Conservation (phyloP, 2,113 vertebrate genomes). For the Clarias batrachus region DNA sequence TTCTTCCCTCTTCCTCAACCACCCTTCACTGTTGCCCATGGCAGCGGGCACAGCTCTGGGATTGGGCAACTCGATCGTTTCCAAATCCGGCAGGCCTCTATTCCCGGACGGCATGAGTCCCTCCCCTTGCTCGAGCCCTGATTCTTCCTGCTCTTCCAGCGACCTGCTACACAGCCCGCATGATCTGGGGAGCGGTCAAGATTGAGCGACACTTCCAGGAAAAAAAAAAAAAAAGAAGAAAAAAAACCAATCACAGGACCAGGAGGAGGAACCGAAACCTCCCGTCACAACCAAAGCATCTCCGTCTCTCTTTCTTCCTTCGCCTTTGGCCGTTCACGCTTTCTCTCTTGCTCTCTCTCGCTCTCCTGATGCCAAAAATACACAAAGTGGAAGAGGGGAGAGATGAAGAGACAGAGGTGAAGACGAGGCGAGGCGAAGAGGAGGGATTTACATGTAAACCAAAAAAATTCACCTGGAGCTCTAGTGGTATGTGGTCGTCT, state of each 20-base stretch:
- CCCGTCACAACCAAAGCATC: slow-evolving; percentile 79
- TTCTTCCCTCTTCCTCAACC: slow-evolving; percentile 88
- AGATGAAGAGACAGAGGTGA: slow-evolving; percentile 65
- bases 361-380: slow-evolving; percentile 79
- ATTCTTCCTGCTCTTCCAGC: slow-evolving; percentile 79
- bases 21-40: slow-evolving; percentile 84
- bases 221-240: background rate
- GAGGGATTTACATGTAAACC: slow-evolving; percentile 68
- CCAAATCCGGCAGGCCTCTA: slow-evolving; percentile 77
- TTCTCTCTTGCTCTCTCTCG: slow-evolving; percentile 67
- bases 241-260: slow-evolving; percentile 69
- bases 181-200: slow-evolving; percentile 75
- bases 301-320: slow-evolving; percentile 69
- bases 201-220: slow-evolving; percentile 72
- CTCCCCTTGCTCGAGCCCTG: slow-evolving; percentile 77
- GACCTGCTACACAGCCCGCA: slow-evolving; percentile 80
- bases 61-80: slow-evolving; percentile 75
- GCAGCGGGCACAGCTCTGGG: slow-evolving; percentile 76
- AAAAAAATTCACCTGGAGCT: slow-evolving; percentile 65
- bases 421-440: slow-evolving; percentile 60
- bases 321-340: slow-evolving; percentile 50
- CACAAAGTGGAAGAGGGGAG: slow-evolving; percentile 73
- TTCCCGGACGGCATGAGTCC: slow-evolving; percentile 81
- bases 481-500: slow-evolving; percentile 23
- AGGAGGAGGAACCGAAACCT: slow-evolving; percentile 66